Evolutionary conservation across 2,888 invertebrate species (phyloP), one percentile per base, ranked within the genome.

Genomic region (Ophonus ardosiacus): DNA sequence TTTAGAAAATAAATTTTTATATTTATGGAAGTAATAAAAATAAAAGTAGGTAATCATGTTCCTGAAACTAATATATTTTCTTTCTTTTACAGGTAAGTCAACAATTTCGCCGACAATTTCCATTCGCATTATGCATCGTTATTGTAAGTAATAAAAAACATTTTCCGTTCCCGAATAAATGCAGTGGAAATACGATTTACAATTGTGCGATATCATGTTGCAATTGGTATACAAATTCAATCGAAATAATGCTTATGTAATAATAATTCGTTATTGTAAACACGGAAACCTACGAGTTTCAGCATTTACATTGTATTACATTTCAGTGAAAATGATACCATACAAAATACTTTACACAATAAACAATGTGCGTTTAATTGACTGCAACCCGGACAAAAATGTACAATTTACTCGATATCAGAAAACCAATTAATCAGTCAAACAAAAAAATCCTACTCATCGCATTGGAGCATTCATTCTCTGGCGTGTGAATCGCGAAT

Each of bases 381-480:
- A 56, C 24, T 59, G 21, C 59, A 43, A 56, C 51, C 51, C 5
- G 43, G 24, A 76, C 76, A 68, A 68, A 76, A 76, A 76, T 76
- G 76, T 76, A 43, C 76, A 76, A 76, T 68, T 68, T 68, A 38
- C 68, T 68, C 38, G 38, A 40, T 68, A 68, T 68, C 71, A 40
- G 57, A 78, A 78, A 78, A 57, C 57, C 78, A 78, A 57, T 78
- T 78, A 78, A 78, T 78, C 76, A 76, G 56, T 76, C 78, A 74
- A 40, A 74, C 43, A 74, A 74, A 74, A 74, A 74, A 74, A 51
- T 18, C 15, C 40, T 38, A 68, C 68, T 68, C 71, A 74, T 43
- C 43, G 71, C 17, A 74, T 43, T 43, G 71, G 71, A 18, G 71
- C 43, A 68, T 31, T 31, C 31, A 31, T 68, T 68, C 38, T 68